Conservation (phyloP, 2,797 vertebrate genomes). For the Danio kyathit region DNA sequence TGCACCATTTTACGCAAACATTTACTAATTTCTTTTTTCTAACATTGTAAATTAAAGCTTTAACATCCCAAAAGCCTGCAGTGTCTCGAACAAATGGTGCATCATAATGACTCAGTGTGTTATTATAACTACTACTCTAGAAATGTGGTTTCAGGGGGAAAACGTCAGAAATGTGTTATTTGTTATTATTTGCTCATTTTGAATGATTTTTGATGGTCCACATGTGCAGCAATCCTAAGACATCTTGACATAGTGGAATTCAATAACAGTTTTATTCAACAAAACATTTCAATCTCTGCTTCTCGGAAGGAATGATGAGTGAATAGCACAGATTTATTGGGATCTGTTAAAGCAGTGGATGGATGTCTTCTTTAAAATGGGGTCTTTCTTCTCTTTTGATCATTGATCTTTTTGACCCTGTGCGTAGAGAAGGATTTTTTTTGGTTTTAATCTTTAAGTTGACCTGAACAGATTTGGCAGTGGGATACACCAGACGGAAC, state of each 20-base stretch:
- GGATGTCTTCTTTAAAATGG: slow-evolving; percentile 62
- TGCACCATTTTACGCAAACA: background rate
- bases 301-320: slow-evolving; percentile 23
- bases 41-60: background rate
- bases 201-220: slow-evolving; percentile 26
- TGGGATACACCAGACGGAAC: slow-evolving; percentile 83
- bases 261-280: background rate
- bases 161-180: background rate
- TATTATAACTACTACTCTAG: background rate
- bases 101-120: slow-evolving; percentile 8
- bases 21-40: background rate
- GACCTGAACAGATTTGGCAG: slow-evolving; percentile 87
- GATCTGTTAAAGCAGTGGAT: slow-evolving; percentile 74
- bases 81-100: background rate
- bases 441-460: slow-evolving; percentile 85
- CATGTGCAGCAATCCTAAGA: slow-evolving; percentile 6
- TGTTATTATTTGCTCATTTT: slow-evolving; percentile 29
- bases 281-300: background rate
- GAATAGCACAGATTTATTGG: slow-evolving; percentile 63
- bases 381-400: slow-evolving; percentile 87
- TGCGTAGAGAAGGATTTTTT: slow-evolving; percentile 69
- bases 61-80: background rate
- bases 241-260: slow-evolving; percentile 20
- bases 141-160: background rate
- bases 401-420: slow-evolving; percentile 92